Evolutionary conservation across 2,113 vertebrate species (phyloP).

Genomic region (Bufo bufo): DNA sequence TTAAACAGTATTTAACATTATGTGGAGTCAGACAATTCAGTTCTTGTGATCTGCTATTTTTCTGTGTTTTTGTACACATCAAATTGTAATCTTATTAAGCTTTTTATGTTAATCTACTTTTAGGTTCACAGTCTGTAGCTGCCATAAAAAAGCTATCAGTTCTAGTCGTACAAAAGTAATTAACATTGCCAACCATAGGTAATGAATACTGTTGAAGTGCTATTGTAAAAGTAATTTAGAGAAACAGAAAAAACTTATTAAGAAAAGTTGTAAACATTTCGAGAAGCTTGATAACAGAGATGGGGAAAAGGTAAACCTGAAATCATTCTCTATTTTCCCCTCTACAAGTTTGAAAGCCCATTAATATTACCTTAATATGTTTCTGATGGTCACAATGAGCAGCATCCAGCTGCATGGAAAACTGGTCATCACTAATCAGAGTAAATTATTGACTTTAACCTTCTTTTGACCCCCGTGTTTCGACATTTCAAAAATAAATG

Average conservation of each 20-base stretch:
- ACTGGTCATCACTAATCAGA: slow-evolving; percentile 45
- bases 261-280: slow-evolving; percentile 58
- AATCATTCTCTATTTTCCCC: slow-evolving; percentile 16
- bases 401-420: slow-evolving; percentile 44
- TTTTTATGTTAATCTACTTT: slow-evolving; percentile 52
- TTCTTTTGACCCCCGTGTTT: slow-evolving; percentile 46
- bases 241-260: slow-evolving; percentile 56
- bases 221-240: slow-evolving; percentile 53
- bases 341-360: slow-evolving; percentile 39
- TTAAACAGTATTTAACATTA: background rate
- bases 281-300: slow-evolving; percentile 7
- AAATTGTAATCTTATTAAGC: slow-evolving; percentile 55
- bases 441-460: slow-evolving; percentile 51
- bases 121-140: slow-evolving; percentile 56
- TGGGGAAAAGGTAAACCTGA: slow-evolving; percentile 37
- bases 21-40: background rate
- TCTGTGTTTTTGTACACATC: slow-evolving; percentile 29
- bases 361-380: slow-evolving; percentile 56
- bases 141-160: slow-evolving; percentile 56
- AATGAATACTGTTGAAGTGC: slow-evolving; percentile 52
- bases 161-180: background rate
- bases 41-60: background rate
- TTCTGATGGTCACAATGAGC: slow-evolving; percentile 51
- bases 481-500: slow-evolving; percentile 53
- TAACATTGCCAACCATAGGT: slow-evolving; percentile 45